Conservation (phyloP, 92 coral and sea anemone genomes). For the Anthopleura xanthogrammica region DNA sequence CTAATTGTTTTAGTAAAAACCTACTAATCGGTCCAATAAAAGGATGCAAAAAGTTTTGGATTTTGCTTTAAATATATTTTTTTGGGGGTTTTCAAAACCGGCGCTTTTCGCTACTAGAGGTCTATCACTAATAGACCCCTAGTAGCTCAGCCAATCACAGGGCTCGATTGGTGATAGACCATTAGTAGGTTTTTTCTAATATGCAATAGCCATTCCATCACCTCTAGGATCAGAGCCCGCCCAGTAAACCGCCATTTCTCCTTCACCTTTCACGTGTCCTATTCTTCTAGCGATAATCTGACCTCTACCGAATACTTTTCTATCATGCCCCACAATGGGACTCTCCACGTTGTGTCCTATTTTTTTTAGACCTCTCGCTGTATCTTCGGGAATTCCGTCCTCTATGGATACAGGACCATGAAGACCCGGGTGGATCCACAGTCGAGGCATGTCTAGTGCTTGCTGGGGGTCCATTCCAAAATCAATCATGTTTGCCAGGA, state of each 20-base stretch:
- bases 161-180: too few relatives aligned
- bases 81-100: too few relatives aligned
- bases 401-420: constrained; percentile 61
- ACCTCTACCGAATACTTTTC: constrained; percentile 83
- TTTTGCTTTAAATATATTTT: too few relatives aligned
- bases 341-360: constrained; percentile 72
- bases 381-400: constrained; percentile 67
- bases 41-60: too few relatives aligned
- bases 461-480: constrained; percentile 97
- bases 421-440: constrained; percentile 49
- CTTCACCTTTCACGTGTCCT: constrained; percentile 49
- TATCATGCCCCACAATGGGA: constrained; percentile 62
- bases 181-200: too few relatives aligned
- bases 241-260: constrained; percentile 74
- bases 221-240: constrained; percentile 97
- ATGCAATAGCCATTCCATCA: constrained; percentile 90
- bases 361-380: constrained; percentile 44
- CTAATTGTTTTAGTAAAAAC: too few relatives aligned
- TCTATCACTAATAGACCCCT: too few relatives aligned
- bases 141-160: too few relatives aligned
- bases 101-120: too few relatives aligned
- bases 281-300: constrained; percentile 70
- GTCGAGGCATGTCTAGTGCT: constrained; percentile 92
- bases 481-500: constrained; percentile 90
- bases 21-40: too few relatives aligned